phyloP scores from a whole-genome alignment of 2,113 vertebrate genomes.

The Hyla sarda region DNA sequence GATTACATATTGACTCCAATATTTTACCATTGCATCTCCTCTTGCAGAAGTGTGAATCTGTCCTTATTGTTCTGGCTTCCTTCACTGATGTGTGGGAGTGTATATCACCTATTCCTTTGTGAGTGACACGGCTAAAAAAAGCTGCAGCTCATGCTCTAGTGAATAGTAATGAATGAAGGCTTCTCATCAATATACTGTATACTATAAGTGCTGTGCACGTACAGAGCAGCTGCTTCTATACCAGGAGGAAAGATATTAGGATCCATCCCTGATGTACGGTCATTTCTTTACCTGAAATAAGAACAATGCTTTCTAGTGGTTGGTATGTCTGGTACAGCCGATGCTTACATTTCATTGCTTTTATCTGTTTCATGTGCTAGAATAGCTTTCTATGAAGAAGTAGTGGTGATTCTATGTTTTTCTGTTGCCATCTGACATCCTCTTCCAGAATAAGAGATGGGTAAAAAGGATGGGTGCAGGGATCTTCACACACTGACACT shows the following conservation, averaged over 20 bases:
- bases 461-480: too few species aligned
- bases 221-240: neutral
- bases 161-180: neutral
- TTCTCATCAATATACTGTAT: neutral
- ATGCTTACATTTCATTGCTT: too few species aligned
- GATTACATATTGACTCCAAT: too few species aligned
- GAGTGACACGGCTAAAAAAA: neutral
- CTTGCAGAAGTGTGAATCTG: neutral
- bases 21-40: too few species aligned
- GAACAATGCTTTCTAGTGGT: neutral
- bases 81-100: conserved; percentile 19
- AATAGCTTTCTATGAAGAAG: too few species aligned
- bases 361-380: too few species aligned
- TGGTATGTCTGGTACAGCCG: too few species aligned
- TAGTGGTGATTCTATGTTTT: too few species aligned
- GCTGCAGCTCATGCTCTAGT: neutral
- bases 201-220: neutral
- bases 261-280: neutral
- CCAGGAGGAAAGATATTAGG: neutral
- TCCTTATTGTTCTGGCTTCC: neutral
- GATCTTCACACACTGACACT: too few species aligned
- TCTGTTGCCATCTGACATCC: too few species aligned
- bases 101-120: conserved; percentile 2
- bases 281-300: neutral
- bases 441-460: too few species aligned